Conservation (phyloP, 2,797 vertebrate species). For the Poeciliopsis turneri region DNA sequence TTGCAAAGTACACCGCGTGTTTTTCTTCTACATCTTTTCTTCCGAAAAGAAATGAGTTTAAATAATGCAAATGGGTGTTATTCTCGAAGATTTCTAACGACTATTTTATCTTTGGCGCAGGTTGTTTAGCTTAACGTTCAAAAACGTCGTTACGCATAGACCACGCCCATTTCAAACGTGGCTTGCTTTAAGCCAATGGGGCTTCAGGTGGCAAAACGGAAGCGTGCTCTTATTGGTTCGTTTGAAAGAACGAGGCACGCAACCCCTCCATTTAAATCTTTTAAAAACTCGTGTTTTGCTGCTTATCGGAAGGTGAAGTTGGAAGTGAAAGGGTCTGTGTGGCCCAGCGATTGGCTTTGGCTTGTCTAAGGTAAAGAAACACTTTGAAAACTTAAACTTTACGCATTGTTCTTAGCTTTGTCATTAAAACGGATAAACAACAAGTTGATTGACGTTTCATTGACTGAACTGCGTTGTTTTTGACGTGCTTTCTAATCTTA, state of each 20-base stretch:
- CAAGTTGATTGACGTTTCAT: neutral
- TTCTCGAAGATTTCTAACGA: neutral
- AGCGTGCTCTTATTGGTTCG: conserved; percentile 67
- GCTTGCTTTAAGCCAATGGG: conserved; percentile 65
- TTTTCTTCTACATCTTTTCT: neutral
- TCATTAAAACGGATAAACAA: neutral
- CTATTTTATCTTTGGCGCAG: neutral
- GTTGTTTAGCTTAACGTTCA: conserved; percentile 48
- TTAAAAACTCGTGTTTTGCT: conserved; percentile 43
- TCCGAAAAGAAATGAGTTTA: neutral
- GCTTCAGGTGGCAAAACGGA: neutral
- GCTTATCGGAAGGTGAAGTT: conserved; percentile 1
- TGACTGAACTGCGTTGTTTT: neutral
- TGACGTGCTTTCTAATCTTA: neutral
- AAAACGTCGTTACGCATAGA: conserved; percentile 19
- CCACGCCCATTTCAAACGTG: conserved; percentile 33
- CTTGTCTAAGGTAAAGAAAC: conserved; percentile 38
- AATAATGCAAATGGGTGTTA: neutral
- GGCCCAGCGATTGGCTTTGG: neutral
- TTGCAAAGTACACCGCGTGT: neutral
- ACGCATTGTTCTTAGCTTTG: neutral
- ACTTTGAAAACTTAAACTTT: neutral
- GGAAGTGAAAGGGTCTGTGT: neutral
- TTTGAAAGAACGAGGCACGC: conserved; percentile 72
- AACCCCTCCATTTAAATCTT: conserved; percentile 77